These are phyloP conservation scores for Cladopsammia gracilis DNA, from an alignment of 64 coral and sea anemone species.

Conservation along the genomic window DNA sequence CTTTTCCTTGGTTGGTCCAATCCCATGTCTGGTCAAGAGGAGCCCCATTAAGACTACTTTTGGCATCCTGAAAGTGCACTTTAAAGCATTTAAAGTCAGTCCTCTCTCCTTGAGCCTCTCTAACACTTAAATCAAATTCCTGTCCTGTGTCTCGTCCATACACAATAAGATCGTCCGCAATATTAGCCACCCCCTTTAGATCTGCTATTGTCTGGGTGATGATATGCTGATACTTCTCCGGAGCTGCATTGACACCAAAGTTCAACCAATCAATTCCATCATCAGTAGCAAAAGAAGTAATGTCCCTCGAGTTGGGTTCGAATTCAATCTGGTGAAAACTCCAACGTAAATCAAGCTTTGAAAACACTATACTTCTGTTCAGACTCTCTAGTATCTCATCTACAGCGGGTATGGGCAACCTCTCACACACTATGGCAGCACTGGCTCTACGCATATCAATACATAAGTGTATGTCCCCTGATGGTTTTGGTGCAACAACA, in stretches of 20 bases:
- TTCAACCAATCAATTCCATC: neutral
- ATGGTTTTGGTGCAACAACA: conserved; percentile 62
- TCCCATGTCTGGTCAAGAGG: neutral
- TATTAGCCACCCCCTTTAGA: conserved; percentile 6
- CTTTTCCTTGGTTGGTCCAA: conserved; percentile 16
- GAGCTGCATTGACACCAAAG: conserved; percentile 4
- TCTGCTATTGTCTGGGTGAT: conserved; percentile 11
- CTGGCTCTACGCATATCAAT: conserved; percentile 54
- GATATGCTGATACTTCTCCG: conserved; percentile 29
- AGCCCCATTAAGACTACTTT: conserved; percentile 49
- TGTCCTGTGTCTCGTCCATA: neutral
- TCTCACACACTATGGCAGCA: conserved; percentile 23
- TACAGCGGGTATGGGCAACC: conserved; percentile 1
- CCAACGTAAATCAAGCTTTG: neutral
- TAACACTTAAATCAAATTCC: neutral
- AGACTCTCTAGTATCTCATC: conserved; percentile 20
- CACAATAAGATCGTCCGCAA: neutral
- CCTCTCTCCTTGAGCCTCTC: neutral
- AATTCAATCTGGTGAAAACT: neutral
- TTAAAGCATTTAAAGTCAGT: neutral
- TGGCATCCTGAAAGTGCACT: conserved; percentile 26
- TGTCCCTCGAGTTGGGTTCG: conserved; percentile 8
- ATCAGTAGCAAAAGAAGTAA: conserved; percentile 46
- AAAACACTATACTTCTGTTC: neutral
- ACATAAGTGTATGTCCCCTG: conserved; percentile 61